Conservation (phyloP, 1,140 invertebrate genomes). For the Drosophila pruinosa region DNA sequence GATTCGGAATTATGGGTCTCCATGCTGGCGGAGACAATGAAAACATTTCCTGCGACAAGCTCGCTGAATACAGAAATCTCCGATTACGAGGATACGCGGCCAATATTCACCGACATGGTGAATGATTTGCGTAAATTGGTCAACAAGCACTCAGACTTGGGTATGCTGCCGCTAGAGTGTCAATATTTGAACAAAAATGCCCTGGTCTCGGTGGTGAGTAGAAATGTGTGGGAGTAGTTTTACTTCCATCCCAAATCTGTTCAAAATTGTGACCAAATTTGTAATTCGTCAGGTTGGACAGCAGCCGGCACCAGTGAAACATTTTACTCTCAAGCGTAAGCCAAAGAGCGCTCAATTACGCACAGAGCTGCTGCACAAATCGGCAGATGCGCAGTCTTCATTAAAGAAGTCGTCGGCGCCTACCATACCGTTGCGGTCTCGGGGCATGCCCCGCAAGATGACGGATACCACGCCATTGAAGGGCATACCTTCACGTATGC, state of each 20-base stretch:
- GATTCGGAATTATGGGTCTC: slow-evolving; percentile 98
- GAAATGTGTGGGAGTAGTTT: neutral
- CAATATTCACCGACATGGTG: slow-evolving; percentile 95
- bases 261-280: neutral
- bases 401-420: slow-evolving; percentile 94
- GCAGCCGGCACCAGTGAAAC: slow-evolving; percentile 89
- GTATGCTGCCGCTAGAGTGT: slow-evolving; percentile 96
- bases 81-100: slow-evolving; percentile 93
- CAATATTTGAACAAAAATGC: slow-evolving; percentile 98
- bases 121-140: slow-evolving; percentile 93
- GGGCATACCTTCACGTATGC: slow-evolving; percentile 93
- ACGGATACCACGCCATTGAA: slow-evolving; percentile 97
- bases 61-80: slow-evolving; percentile 93
- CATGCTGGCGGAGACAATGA: slow-evolving; percentile 97
- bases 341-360: slow-evolving; percentile 96
- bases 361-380: slow-evolving; percentile 95
- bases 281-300: slow-evolving; percentile 84
- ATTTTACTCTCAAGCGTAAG: slow-evolving; percentile 97
- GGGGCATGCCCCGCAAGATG: slow-evolving; percentile 98
- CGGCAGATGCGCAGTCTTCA: slow-evolving; percentile 93
- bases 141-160: slow-evolving; percentile 93
- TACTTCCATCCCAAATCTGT: neutral
- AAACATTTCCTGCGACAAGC: slow-evolving; percentile 94
- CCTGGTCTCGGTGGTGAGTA: slow-evolving; percentile 91
- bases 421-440: slow-evolving; percentile 92